Base-by-base conservation (phyloP, 2,797 vertebrate species). In the Mormyrops boulengeri region DNA sequence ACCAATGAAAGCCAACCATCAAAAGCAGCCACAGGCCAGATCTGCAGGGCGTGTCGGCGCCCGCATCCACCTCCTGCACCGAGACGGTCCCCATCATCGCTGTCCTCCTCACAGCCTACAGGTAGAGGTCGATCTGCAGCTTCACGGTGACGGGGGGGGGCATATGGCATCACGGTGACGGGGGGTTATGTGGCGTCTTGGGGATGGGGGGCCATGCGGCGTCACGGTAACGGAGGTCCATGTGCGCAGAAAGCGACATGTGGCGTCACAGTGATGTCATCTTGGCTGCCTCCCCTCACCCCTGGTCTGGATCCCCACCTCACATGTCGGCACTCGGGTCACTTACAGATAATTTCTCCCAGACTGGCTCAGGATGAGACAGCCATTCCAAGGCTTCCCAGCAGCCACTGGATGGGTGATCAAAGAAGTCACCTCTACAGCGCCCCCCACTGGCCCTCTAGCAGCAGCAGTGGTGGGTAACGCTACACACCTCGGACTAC, bases 301-400 rank as follows among this genome's bases (percentile, higher is more conserved):
- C 38, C 80, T 19, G 3, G 44, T 9, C 38, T 2, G 41, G 19
- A 26, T 26, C 44, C 8, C 47, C 82, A 22, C 82, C 8, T n/a
- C 41, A 85, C 49, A 17, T 6, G 19, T 55, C 22, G 14, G 11
- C 4, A 50, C 38, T 66, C 66, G 69, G 52, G 77, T 88, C 87
- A 82, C 87, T 88, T 88, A 47, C 49, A 88, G 41, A 57, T 88
- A 85, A 88, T 88, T 88, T 88, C 50, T 86, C 80, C 89, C 88
- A 90, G 87, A 90, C n/a, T 50, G 34, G 11, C 47, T 22, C n/a
- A 38, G 88, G 53, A 66, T 34, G 26, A 88, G 55, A 34, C 12
- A 66, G 87, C 87, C 69, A 17, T 88, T 90, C 12, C 53, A 55
- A 88, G 87, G n/a, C 52, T 5, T 26, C 77, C 22, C 4, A 49